These are phyloP conservation scores for Gallinago nigripennis DNA, from an alignment of 2,797 vertebrate genomes.

Conservation along the genomic window DNA sequence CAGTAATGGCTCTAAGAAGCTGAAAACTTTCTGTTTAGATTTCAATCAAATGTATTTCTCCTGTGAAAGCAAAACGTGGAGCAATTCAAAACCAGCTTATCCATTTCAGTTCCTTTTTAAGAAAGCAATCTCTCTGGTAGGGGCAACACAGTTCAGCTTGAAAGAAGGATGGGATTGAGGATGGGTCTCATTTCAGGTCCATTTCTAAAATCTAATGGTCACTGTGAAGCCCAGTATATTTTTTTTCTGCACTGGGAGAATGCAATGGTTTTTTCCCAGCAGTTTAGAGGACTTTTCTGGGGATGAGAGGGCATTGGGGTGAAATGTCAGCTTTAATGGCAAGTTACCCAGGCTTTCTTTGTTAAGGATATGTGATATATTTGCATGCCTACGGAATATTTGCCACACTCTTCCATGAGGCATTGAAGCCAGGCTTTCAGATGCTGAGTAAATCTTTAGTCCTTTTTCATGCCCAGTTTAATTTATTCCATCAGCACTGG, in stretches of 20 bases:
- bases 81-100: background rate
- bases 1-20: background rate
- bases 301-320: background rate
- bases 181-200: background rate
- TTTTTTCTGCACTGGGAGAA: background rate
- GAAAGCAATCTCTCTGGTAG: background rate
- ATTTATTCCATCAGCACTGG: constrained; percentile 52
- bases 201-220: background rate
- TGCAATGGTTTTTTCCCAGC: background rate
- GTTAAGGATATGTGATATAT: constrained; percentile 16
- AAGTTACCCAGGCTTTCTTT: constrained; percentile 25
- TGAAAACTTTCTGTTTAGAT: background rate
- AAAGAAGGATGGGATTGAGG: background rate
- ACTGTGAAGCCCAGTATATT: background rate
- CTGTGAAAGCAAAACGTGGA: background rate
- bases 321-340: constrained; percentile 6
- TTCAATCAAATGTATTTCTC: background rate
- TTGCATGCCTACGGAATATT: constrained; percentile 7
- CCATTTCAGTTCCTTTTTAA: background rate
- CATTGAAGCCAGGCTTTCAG: constrained; percentile 40
- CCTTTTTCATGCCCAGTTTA: constrained; percentile 44
- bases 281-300: background rate
- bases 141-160: background rate
- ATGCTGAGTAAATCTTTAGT: constrained; percentile 44
- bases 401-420: constrained; percentile 24